A percentile compares a stretch with the other conserved stretches of the same genome.
These are phyloP conservation scores for Eupithecia subumbrata DNA, from an alignment of 2,888 invertebrate species.

Conservation along the genomic window DNA sequence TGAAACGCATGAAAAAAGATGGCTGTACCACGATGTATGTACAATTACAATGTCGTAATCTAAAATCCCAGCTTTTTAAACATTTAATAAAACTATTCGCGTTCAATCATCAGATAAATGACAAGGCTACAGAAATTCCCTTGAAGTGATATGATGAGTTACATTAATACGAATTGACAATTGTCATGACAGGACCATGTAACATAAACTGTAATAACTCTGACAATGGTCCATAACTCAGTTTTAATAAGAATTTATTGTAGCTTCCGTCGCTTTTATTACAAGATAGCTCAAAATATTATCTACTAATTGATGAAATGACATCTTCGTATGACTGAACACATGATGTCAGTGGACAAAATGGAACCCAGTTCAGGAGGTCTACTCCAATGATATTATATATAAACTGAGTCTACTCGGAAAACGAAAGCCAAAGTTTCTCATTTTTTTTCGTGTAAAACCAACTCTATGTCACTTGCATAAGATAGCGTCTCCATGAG, in stretches of 20 bases:
- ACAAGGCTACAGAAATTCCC: neutral
- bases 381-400: too few relatives aligned
- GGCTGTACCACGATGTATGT: too few relatives aligned
- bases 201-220: constrained; percentile 42
- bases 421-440: too few relatives aligned
- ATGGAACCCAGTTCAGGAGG: too few relatives aligned
- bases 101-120: neutral
- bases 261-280: constrained; percentile 27
- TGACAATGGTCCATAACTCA: constrained; percentile 38
- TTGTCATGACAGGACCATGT: neutral
- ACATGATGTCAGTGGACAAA: neutral
- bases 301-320: constrained; percentile 2
- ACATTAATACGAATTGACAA: neutral
- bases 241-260: constrained; percentile 33
- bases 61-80: too few relatives aligned
- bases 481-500: too few relatives aligned
- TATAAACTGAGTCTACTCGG: too few relatives aligned
- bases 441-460: too few relatives aligned
- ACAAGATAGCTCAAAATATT: constrained; percentile 10
- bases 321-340: constrained; percentile 28
- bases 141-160: neutral
- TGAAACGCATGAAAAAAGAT: too few relatives aligned
- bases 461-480: too few relatives aligned
- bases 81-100: too few relatives aligned
- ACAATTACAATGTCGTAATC: too few relatives aligned